Conservation (phyloP, 2,113 vertebrate species). For the Galemys pyrenaicus region DNA sequence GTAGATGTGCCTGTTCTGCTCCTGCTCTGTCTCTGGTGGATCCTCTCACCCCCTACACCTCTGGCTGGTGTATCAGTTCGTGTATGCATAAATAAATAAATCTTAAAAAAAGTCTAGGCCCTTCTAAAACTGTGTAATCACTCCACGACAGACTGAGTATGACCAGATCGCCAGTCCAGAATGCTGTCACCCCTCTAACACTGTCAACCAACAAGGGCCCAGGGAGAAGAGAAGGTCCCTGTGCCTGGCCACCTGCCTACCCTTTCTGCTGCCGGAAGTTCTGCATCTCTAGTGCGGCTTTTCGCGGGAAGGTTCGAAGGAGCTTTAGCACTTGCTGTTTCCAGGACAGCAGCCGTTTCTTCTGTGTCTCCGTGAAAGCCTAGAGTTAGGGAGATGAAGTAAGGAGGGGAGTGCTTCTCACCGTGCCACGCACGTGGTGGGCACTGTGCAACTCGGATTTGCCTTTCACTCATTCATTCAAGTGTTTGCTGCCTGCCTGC, state of each 20-base stretch:
- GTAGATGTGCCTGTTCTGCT: too few relatives aligned
- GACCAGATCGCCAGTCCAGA: background rate
- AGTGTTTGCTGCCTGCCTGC: background rate
- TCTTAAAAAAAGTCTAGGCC: too few relatives aligned
- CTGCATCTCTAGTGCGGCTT: constrained; percentile 93
- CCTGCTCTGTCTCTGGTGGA: too few relatives aligned
- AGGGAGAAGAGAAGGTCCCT: background rate
- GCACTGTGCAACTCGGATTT: too few relatives aligned
- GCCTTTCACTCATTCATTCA: background rate
- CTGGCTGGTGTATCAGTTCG: too few relatives aligned
- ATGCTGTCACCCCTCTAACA: background rate
- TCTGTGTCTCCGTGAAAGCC: constrained; percentile 97
- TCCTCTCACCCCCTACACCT: too few relatives aligned
- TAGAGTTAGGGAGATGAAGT: constrained; percentile 61
- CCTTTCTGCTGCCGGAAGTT: constrained; percentile 95
- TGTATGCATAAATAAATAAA: too few relatives aligned
- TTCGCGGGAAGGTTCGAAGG: constrained; percentile 94
- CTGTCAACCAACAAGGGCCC: background rate
- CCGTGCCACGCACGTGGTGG: too few relatives aligned
- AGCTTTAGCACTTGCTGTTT: constrained; percentile 97
- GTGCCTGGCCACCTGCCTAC: constrained; percentile 70
- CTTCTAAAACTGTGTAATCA: background rate
- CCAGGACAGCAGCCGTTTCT: constrained; percentile 94
- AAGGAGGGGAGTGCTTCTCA: background rate
- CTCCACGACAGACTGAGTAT: background rate